Evolutionary conservation across 2,888 invertebrate genomes (phyloP), one percentile per base, ranked within the genome.

Genomic region (Drosophila austrosaltans): DNA sequence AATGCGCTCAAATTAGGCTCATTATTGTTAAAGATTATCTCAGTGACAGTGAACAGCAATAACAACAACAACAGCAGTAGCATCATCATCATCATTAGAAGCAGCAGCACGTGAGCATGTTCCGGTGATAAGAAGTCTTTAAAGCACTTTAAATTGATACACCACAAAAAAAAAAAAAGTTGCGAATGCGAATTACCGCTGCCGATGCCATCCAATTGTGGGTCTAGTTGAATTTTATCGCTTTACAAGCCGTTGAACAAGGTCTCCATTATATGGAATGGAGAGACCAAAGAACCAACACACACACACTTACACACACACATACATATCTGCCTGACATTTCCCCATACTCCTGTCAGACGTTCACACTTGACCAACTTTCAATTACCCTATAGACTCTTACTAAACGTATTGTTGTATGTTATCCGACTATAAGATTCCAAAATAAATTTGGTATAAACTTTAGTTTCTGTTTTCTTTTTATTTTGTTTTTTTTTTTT

Each of bases 1-100:
- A 86, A 86, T 86, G 88, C 86, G 76, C 48, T n/a, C 78, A 82
- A 86, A 86, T 87, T 87, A 77, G 86, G 86, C 87, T 83, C 80
- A 85, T 87, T 87, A 81, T 76, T 73, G 58, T 77, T 48, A 61
- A 56, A 71, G 77, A 84, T 83, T 80, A 86, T 77, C 69, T 57
- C 56, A 48, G 25, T 48, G 48, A 48, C 48, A 48, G 22, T 48
- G 48, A 48, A 48, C 48, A 48, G 48, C 8, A 16, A n/a, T n/a
- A n/a, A 5, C 42, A 42, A 6, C 42, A 48, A 10, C 22, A 22
- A 22, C 58, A 65, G 22, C 59, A 62, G 53, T 74, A 73, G 70
- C 36, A 8, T 36, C 36, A 10, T 8, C 36, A 36, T 36, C 36
- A 36, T 36, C 36, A 36, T 28, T 4, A 28, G 28, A 4, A 28